phyloP scores from a whole-genome alignment of 2,113 vertebrate genomes.

The Dryoscopus gambensis region DNA sequence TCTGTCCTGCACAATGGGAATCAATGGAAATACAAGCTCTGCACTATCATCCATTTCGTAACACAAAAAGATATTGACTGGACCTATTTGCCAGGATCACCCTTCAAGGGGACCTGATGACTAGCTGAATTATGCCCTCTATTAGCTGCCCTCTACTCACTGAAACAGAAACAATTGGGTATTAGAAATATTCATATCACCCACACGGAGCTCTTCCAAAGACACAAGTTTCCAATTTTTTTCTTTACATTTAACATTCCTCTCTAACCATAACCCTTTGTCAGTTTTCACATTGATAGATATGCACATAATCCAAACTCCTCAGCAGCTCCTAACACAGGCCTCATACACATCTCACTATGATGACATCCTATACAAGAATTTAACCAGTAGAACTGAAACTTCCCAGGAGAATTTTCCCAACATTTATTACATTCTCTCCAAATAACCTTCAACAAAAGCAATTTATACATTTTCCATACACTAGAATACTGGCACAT shows the following conservation, averaged over 20 bases:
- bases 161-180: background rate
- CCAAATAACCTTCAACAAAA: slow-evolving; percentile 11
- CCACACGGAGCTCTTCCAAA: background rate
- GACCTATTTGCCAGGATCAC: background rate
- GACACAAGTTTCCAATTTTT: background rate
- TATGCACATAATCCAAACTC: background rate
- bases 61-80: background rate
- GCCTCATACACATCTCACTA: background rate
- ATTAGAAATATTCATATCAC: background rate
- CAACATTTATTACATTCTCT: background rate
- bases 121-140: background rate
- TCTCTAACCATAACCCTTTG: background rate
- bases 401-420: background rate
- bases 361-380: background rate
- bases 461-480: background rate
- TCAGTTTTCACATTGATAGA: background rate
- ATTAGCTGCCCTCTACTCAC: background rate
- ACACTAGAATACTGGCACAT: background rate
- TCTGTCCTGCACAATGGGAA: background rate
- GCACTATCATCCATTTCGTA: background rate
- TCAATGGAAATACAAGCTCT: background rate
- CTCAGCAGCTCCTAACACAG: background rate
- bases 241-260: background rate
- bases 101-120: background rate
- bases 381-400: background rate